Percentiles rank a stretch among this genome's conserved stretches.
phyloP scores from a whole-genome alignment of 2,888 invertebrate species.

The Colletes collaris region DNA sequence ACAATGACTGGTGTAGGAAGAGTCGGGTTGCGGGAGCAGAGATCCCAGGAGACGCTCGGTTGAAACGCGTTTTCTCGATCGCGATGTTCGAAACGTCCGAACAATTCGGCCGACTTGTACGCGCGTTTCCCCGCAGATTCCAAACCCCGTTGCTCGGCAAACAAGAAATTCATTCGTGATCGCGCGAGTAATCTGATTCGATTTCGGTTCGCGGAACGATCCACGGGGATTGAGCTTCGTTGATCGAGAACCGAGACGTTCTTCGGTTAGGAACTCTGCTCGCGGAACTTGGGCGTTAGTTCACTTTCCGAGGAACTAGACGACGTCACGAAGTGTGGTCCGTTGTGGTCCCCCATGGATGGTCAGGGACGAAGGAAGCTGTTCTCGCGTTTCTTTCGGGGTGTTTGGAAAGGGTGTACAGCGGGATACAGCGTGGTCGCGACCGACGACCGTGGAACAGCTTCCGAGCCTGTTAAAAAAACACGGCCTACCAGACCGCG shows the following conservation, averaged over 20 bases:
- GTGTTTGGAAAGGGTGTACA: not conserved
- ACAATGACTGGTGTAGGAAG: constrained; percentile 48
- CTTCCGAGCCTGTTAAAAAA: constrained; percentile 40
- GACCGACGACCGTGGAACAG: constrained; percentile 9
- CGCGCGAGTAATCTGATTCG: not conserved
- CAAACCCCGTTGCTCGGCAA: constrained; percentile 1
- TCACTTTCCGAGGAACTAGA: constrained; percentile 69
- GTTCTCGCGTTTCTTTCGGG: constrained; percentile 22
- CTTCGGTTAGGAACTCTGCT: constrained; percentile 20
- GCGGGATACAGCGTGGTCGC: too few species aligned
- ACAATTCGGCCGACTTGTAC: too few species aligned
- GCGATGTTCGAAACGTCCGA: too few species aligned
- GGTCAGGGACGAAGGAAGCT: constrained; percentile 52
- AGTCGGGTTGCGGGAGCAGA: constrained; percentile 51
- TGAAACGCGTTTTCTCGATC: constrained; percentile 7
- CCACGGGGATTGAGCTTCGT: not conserved
- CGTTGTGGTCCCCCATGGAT: constrained; percentile 31
- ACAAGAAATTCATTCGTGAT: not conserved
- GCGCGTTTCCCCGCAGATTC: too few species aligned
- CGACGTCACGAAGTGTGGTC: constrained; percentile 60
- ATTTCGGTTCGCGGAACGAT: not conserved
- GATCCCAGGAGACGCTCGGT: constrained; percentile 17
- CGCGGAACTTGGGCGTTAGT: constrained; percentile 37
- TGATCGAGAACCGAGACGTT: not conserved
- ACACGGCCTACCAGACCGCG: constrained; percentile 59